Conservation (phyloP, 2,797 vertebrate genomes). For the Scolopax rusticola region DNA sequence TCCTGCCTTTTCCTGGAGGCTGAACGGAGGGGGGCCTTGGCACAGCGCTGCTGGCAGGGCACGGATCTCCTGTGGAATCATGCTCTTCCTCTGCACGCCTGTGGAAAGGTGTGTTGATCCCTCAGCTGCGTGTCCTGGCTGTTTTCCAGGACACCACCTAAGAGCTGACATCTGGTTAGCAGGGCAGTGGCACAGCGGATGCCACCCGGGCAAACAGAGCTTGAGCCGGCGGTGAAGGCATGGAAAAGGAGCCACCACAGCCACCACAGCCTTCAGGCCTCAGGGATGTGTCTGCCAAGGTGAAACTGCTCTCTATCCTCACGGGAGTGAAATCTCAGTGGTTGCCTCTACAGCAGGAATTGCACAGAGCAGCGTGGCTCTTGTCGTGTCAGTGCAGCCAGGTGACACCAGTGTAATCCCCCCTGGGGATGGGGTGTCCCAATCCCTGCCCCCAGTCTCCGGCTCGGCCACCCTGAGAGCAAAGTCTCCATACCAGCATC, state of each 20-base stretch:
- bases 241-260: neutral
- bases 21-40: neutral
- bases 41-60: neutral
- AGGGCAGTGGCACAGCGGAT: neutral
- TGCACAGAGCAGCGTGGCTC: rapidly evolving
- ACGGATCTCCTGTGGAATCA: neutral
- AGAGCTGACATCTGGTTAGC: neutral
- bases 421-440: rapidly evolving
- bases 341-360: neutral
- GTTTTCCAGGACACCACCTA: neutral
- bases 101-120: neutral
- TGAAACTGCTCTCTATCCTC: neutral
- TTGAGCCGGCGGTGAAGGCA: neutral
- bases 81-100: rapidly evolving
- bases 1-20: neutral
- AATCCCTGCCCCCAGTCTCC: neutral
- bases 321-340: neutral
- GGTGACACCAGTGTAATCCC: neutral
- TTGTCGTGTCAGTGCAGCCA: neutral
- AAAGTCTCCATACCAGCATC: neutral
- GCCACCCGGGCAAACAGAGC: neutral
- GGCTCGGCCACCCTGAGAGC: neutral
- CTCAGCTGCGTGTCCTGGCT: neutral
- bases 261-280: neutral
- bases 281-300: neutral